Conservation (phyloP, 2,113 vertebrate genomes). For the Pluvianellus socialis region DNA sequence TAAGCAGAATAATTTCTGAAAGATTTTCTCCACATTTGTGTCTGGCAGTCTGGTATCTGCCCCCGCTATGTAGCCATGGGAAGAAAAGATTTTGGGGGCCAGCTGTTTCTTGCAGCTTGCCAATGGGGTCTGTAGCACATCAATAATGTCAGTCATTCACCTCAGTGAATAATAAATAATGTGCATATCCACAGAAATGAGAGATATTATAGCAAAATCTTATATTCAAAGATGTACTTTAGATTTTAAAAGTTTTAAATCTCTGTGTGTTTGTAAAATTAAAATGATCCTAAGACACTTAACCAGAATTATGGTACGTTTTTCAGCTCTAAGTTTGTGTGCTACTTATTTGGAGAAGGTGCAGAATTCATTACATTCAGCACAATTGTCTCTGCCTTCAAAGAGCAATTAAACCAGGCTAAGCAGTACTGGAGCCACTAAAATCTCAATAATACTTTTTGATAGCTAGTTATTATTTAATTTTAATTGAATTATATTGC, state of each 20-base stretch:
- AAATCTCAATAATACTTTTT: constrained; percentile 33
- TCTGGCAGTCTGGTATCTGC: background rate
- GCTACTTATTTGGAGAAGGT: background rate
- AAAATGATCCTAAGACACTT: background rate
- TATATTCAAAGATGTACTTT: background rate
- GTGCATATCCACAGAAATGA: background rate
- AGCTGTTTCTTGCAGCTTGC: background rate
- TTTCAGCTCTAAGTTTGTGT: background rate
- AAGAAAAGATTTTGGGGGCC: background rate
- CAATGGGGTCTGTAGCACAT: background rate
- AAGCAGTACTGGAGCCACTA: constrained; percentile 28
- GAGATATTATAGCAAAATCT: background rate
- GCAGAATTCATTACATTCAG: background rate
- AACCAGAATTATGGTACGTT: background rate
- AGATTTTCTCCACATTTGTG: background rate
- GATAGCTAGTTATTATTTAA: constrained; percentile 33
- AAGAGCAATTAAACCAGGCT: background rate
- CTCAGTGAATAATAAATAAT: background rate
- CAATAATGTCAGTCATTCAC: background rate
- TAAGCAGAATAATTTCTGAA: background rate
- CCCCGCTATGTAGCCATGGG: background rate
- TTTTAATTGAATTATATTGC: constrained; percentile 36
- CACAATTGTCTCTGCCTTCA: background rate
- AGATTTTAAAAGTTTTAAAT: background rate
- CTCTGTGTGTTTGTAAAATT: background rate